Evolutionary conservation across 2,113 vertebrate species (phyloP).

Genomic region (Etheostoma cragini): DNA sequence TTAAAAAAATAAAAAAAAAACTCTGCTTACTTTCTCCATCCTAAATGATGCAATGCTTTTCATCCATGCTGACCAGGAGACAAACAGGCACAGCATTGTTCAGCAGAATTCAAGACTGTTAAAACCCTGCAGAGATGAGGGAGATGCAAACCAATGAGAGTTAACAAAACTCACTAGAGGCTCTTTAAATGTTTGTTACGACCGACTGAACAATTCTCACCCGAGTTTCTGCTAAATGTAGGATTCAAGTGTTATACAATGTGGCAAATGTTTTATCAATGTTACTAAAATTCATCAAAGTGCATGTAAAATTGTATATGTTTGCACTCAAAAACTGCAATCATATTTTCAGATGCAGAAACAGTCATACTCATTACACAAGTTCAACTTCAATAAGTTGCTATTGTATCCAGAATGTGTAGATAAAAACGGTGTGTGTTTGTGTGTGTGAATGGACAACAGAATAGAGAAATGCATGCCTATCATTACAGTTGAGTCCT

Average conservation of each 20-base stretch:
- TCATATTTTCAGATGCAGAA: background rate
- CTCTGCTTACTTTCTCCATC: background rate
- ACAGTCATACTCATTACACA: background rate
- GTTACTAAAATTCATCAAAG: background rate
- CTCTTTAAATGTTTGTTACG: background rate
- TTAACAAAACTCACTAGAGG: background rate
- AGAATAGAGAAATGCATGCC: background rate
- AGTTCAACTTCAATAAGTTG: background rate
- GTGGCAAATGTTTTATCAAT: background rate
- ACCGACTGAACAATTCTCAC: no score
- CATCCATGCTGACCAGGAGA: background rate
- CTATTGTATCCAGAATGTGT: background rate
- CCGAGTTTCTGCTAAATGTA: background rate
- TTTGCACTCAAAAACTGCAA: background rate
- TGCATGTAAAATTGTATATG: background rate
- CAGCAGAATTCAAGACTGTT: background rate
- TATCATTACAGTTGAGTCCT: background rate
- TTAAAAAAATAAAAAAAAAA: constrained; percentile 37
- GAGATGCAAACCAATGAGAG: background rate
- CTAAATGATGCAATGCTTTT: background rate
- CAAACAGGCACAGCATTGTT: constrained; percentile 21
- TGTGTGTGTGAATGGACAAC: no score
- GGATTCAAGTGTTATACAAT: background rate
- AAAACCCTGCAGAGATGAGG: background rate
- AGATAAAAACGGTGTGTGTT: background rate